Percentiles rank a stretch among this genome's conserved stretches.
These are phyloP conservation scores for Penaeus vannamei DNA, from an alignment of 1,140 invertebrate species.

Conservation along the genomic window DNA sequence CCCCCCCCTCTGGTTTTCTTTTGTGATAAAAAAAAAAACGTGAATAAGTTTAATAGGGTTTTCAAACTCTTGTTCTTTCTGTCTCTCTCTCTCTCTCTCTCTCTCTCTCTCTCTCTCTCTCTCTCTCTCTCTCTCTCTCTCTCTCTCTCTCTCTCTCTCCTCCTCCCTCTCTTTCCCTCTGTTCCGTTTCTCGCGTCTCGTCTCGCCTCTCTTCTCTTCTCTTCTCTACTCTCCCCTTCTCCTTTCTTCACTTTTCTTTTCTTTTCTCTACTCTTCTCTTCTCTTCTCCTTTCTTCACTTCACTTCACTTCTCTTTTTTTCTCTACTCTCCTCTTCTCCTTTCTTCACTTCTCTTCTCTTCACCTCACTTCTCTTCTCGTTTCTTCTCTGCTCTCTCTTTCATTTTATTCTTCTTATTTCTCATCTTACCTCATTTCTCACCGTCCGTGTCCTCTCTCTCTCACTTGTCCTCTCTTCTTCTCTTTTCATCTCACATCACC, in stretches of 20 bases:
- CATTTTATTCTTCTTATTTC: not conserved
- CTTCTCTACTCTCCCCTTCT: not conserved
- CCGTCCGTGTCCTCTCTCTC: not conserved
- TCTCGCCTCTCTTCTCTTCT: not conserved
- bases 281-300: not conserved
- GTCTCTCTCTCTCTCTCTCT: too few species aligned
- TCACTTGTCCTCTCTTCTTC: not conserved
- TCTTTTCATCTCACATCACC: too few species aligned
- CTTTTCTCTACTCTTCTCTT: not conserved
- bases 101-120: too few species aligned
- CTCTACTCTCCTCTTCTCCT: not conserved
- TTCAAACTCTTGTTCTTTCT: too few species aligned
- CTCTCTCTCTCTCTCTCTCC: conserved; percentile 15
- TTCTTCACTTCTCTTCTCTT: not conserved
- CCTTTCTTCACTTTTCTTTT: not conserved
- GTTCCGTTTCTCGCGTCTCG: not conserved
- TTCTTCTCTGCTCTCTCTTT: not conserved
- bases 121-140: too few species aligned
- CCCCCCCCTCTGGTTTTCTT: too few species aligned
- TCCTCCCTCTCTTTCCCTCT: not conserved
- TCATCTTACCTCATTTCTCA: not conserved
- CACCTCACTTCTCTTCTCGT: not conserved
- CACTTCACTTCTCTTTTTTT: not conserved
- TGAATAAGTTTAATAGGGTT: too few species aligned
- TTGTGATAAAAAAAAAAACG: too few species aligned